These are phyloP conservation scores for Dasysyrphus albostriatus DNA, from an alignment of 2,888 invertebrate species.

Conservation along the genomic window DNA sequence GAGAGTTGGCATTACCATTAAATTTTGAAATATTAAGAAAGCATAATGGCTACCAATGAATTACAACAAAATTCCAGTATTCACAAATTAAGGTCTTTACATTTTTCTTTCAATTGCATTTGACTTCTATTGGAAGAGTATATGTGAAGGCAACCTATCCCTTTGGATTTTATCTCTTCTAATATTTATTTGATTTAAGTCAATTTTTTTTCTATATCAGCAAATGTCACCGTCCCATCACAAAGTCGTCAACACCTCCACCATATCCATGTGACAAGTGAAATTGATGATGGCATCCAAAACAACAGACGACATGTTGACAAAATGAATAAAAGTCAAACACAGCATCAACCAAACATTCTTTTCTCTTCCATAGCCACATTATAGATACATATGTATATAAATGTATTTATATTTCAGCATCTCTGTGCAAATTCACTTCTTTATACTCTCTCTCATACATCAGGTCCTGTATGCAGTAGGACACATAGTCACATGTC, in stretches of 20 bases:
- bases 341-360: slow-evolving; percentile 70
- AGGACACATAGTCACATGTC: slow-evolving; percentile 64
- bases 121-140: not conserved
- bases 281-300: slow-evolving; percentile 75
- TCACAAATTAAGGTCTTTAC: no score
- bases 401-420: not conserved
- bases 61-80: no score
- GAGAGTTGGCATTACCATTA: no score
- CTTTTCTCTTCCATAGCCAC: not conserved
- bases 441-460: not conserved
- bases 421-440: slow-evolving; percentile 44
- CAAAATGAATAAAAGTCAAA: slow-evolving; percentile 76
- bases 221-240: slow-evolving; percentile 71
- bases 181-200: slow-evolving; percentile 67
- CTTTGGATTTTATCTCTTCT: slow-evolving; percentile 20
- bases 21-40: no score
- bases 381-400: not conserved
- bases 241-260: slow-evolving; percentile 46
- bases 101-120: not conserved
- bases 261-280: slow-evolving; percentile 64
- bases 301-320: slow-evolving; percentile 76
- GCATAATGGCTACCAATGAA: no score
- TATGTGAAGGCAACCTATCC: not conserved
- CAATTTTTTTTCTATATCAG: slow-evolving; percentile 42
- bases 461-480: slow-evolving; percentile 48